Percentiles rank a stretch among this genome's conserved stretches.
Conservation (phyloP, 2,888 invertebrate genomes). For the Eupithecia subfuscata region DNA sequence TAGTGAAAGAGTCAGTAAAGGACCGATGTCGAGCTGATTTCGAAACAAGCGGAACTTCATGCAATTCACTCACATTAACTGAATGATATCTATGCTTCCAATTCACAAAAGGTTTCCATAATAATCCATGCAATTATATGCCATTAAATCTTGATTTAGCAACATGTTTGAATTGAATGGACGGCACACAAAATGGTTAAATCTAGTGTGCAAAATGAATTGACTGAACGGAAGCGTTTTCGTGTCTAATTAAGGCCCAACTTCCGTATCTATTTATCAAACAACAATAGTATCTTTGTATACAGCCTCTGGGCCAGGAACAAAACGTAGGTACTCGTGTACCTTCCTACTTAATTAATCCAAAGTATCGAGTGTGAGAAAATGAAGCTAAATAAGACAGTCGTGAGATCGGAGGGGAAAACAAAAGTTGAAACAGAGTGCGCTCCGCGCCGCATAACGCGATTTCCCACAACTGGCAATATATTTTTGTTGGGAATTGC, state of each 20-base stretch:
- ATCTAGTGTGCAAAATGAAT: slow-evolving; percentile 33
- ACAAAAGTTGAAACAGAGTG: slow-evolving; percentile 61
- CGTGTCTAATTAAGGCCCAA: slow-evolving; percentile 47
- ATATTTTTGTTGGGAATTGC: slow-evolving; percentile 70
- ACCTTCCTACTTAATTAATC: slow-evolving; percentile 64
- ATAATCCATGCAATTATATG: background rate
- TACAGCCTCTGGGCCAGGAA: slow-evolving; percentile 52
- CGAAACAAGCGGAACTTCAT: background rate
- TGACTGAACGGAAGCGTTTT: slow-evolving; percentile 48
- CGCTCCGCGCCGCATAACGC: slow-evolving; percentile 59
- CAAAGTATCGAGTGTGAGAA: slow-evolving; percentile 70
- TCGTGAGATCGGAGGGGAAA: slow-evolving; percentile 70
- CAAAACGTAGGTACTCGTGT: slow-evolving; percentile 49
- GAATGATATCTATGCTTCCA: background rate
- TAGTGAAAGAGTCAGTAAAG: background rate
- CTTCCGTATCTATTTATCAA: slow-evolving; percentile 56
- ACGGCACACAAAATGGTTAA: slow-evolving; percentile 13
- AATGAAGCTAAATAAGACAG: slow-evolving; percentile 64
- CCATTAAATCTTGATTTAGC: slow-evolving; percentile 11
- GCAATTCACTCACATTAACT: background rate
- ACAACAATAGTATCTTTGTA: slow-evolving; percentile 54
- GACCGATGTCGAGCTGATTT: background rate
- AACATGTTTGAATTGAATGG: slow-evolving; percentile 20
- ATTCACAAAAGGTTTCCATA: slow-evolving; percentile 4
- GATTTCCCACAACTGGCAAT: slow-evolving; percentile 70